Evolutionary conservation across 1,140 invertebrate species (phyloP).

Genomic region (Heliconius melpomene): DNA sequence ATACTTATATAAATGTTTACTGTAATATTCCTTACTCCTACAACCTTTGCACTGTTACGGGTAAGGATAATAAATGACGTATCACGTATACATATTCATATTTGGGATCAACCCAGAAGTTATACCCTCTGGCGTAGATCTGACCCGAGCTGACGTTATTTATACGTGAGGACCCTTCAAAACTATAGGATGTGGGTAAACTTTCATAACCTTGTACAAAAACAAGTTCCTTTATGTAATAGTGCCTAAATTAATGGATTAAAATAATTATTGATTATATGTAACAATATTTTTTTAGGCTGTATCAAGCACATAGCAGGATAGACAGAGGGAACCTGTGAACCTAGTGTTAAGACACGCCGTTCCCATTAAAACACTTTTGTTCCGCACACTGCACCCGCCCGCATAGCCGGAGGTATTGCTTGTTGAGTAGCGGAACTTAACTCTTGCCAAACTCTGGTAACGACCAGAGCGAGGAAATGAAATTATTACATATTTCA

Average conservation of each 20-base stretch:
- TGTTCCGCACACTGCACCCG: too few relatives aligned
- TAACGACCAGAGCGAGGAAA: not conserved
- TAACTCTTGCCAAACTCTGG: too few relatives aligned
- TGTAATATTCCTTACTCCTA: not conserved
- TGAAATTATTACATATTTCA: not conserved
- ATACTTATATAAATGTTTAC: not conserved
- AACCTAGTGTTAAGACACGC: too few relatives aligned
- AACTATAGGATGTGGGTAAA: not conserved
- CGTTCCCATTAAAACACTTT: too few relatives aligned
- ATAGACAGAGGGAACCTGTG: too few relatives aligned
- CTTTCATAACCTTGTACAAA: not conserved
- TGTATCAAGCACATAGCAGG: too few relatives aligned
- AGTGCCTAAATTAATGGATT: not conserved
- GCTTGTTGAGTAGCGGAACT: too few relatives aligned
- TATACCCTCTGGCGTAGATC: constrained; percentile 2
- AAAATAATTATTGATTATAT: not conserved
- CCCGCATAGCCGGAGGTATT: too few relatives aligned
- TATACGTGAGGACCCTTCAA: constrained; percentile 3
- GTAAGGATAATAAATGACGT: not conserved
- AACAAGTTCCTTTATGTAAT: not conserved
- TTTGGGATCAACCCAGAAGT: constrained; percentile 9
- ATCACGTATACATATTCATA: constrained; percentile 7
- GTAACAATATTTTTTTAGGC: not conserved
- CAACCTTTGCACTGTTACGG: not conserved
- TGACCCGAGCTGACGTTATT: constrained; percentile 1